Base-by-base conservation (phyloP, 92 coral and sea anemone species). In the Porites divaricata region DNA sequence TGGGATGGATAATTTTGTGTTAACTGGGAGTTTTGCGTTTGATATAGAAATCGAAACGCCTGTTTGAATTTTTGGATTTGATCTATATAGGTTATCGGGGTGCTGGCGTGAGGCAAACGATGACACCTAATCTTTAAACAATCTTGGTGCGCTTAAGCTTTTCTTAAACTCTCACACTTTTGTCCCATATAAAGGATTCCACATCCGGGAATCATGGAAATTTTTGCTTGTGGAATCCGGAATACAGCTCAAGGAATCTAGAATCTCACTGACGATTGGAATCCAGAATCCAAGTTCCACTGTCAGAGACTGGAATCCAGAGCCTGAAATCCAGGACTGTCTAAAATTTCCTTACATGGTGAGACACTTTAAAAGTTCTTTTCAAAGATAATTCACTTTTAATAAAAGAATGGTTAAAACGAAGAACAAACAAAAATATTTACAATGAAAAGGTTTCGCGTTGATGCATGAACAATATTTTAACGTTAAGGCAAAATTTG, bases 31-130 rank as follows among this genome's bases (percentile, higher is more conserved):
- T 63, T 63, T 63, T 19, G 68, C 16, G 26, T 63, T 63, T 63
- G 68, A 63, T 63, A 63, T 9, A 63, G 68, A 63, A 63, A 63
- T 63, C 21, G 68, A 63, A 63, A 63, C 0, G 68, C 68, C 68
- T 63, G 68, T 63, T 63, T 63, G n/a, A 63, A 63, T 63, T 19
- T 63, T 13, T 19, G 68, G n/a, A 63, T 63, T 13, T n/a, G 68
- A 19, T 63, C n/a, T 25, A 11, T 63, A 8, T 1, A 35, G 0
- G 41, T 35, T 35, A 35, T 35, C 4, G 41, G 41, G 41, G 41
- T 35, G 41, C 41, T 35, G 41, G 41, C 41, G 41, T 35, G 41
- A 35, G 41, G 41, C 41, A 2, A 35, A 2, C 41, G 41, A 35
- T 35, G 41, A 35, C 41, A 35, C 41, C 41, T 35, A 35, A 35